Evolutionary conservation across 1,140 invertebrate genomes (phyloP).

Genomic region (Drosophila malerkotliana): DNA sequence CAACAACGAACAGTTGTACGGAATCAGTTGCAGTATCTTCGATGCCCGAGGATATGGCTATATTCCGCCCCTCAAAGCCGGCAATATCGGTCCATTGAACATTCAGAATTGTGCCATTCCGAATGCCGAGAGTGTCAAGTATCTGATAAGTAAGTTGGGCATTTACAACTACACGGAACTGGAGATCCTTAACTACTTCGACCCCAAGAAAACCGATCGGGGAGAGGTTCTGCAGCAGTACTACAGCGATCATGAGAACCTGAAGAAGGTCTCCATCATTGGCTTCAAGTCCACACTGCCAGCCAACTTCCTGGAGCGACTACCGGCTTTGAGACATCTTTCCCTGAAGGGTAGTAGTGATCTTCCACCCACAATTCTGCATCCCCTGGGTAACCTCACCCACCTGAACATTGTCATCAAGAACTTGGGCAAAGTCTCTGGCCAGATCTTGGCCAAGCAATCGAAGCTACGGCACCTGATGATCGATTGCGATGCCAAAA

Average conservation of each 20-base stretch:
- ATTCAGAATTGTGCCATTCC: slow-evolving; percentile 66
- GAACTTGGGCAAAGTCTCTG: slow-evolving; percentile 60
- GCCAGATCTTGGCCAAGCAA: slow-evolving; percentile 63
- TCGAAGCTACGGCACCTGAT: slow-evolving; percentile 43
- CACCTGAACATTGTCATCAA: slow-evolving; percentile 53
- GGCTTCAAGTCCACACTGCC: slow-evolving; percentile 61
- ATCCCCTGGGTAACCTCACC: slow-evolving; percentile 45
- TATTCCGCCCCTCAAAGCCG: slow-evolving; percentile 52
- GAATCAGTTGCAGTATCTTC: slow-evolving; percentile 58
- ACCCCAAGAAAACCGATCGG: slow-evolving; percentile 55
- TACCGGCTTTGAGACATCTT: slow-evolving; percentile 49
- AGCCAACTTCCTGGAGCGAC: slow-evolving; percentile 45
- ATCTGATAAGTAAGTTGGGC: slow-evolving; percentile 52
- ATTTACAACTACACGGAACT: slow-evolving; percentile 62
- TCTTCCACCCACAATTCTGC: slow-evolving; percentile 48
- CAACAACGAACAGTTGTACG: slow-evolving; percentile 42
- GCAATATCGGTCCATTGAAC: slow-evolving; percentile 41
- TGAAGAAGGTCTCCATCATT: slow-evolving; percentile 44
- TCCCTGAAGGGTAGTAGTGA: slow-evolving; percentile 58
- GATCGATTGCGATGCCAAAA: slow-evolving; percentile 64
- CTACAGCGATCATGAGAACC: slow-evolving; percentile 53
- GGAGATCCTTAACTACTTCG: slow-evolving; percentile 59
- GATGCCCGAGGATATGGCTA: slow-evolving; percentile 63
- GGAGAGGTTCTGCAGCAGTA: slow-evolving; percentile 59
- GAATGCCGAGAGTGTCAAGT: slow-evolving; percentile 42